Base-by-base conservation (phyloP, 1,140 invertebrate species). In the Agrypnia vestita region DNA sequence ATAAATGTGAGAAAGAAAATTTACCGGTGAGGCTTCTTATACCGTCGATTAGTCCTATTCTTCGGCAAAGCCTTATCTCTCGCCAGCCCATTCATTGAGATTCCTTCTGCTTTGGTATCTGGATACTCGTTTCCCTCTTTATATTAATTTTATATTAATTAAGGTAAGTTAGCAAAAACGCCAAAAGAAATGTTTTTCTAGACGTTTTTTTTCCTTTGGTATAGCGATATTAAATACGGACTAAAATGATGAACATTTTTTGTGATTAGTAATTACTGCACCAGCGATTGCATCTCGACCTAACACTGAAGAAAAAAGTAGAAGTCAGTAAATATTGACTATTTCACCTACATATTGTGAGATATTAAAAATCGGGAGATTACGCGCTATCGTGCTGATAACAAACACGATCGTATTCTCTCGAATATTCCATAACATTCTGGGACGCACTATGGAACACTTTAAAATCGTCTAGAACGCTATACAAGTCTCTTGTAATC, bases 21-120 rank as follows among this genome's bases (percentile, higher is more conserved):
- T 62, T 46, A 19, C 56, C 67, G 43, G 75, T 78, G 74, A 77
- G 69, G 25, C 25, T 35, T 78, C 80, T 78, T 61, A 64, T 69
- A 81, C 80, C 71, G 76, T 76, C 80, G 80, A 81, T 81, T 81
- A 81, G 73, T 59, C 75, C 69, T 74, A 78, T 81, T 81, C 75
- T 81, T 74, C 46, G 44, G 19, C 47, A 69, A 6, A 6, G 35
- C 15, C 69, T 80, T 78, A 78, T 78, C 76, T 47, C 51, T 51
- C 67, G 11, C 61, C 46, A 12, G 56, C 64, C 46, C 49, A 51
- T 64, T 76, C 75, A 76, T 76, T 51, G 47, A 17, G 49, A 49
- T 21, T 55, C 51, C 55, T 74, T 74, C 35, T 56, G 17, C 35
- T 35, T 43, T 35, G 8, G 47, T 56, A 74, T 55, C 71, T 11